Evolutionary conservation across 2,797 vertebrate genomes (phyloP), one percentile per base, ranked within the genome.

Genomic region (Oryzias sinensis): DNA sequence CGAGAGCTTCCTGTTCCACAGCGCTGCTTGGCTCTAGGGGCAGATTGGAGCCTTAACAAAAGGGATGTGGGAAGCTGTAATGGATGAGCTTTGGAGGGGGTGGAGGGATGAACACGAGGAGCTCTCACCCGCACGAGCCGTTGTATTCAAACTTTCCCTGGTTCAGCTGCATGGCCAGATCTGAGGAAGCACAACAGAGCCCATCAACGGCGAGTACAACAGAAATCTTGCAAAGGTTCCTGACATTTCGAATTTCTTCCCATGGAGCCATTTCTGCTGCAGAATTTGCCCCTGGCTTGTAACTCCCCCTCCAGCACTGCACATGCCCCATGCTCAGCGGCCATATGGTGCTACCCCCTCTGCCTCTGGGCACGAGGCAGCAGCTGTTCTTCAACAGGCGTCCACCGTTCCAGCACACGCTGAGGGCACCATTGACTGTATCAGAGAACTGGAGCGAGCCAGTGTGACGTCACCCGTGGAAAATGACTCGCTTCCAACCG

Each of bases 81-180:
- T 84, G 89, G 89, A 92, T 90, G 86, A 88, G 73, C 68, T 68
- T 69, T 49, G 33, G 54, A 73, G 56, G 69, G 49, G 52, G 65
- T 16, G 8, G 53, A 25, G 41, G 49, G 49, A 49, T 8, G 48
- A 53, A 52, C 24, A 53, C n/a, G 58, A 59, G 50, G 43, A 49
- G 53, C 20, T 91, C 96, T 97, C 84, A 98, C 97, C 97, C 97
- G n/a, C 95, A 98, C 0, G 96, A 96, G 79, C 97, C 96, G 77
- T 99, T 99, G 89, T 99, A 99, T 84, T 99, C 97, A 84, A 93
- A 99, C 92, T 99, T 99, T 20, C 97, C 97, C 91, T 97, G 97
- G 90, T 99, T 99, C 89, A 99, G 69, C 81, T 99, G 97, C 97
- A 99, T 99, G 70, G 97, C 94, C 90, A 99, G 90, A 93, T 99